Conservation (phyloP, 2,113 vertebrate species). For the Lepidothrix coronata region DNA sequence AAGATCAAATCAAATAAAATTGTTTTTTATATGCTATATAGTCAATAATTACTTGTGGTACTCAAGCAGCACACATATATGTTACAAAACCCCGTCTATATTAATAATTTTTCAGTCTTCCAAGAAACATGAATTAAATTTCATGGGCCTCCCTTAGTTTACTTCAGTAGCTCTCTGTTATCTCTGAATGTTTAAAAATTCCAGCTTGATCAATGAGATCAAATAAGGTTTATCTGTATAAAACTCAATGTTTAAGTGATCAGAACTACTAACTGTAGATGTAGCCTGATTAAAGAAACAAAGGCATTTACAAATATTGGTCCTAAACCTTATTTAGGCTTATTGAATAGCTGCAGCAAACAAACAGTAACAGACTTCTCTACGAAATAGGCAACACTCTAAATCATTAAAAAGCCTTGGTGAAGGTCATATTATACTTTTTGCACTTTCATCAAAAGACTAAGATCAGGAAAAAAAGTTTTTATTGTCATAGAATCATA, state of each 20-base stretch:
- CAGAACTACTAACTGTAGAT: not conserved
- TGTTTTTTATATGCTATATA: not conserved
- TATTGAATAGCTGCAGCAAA: not conserved
- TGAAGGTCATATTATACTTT: not conserved
- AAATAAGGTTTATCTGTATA: not conserved
- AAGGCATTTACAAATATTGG: not conserved
- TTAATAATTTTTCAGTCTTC: not conserved
- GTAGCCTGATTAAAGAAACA: not conserved
- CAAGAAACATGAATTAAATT: not conserved
- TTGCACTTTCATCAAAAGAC: not conserved
- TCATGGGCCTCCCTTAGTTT: not conserved
- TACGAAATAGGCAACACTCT: not conserved
- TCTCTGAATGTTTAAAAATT: not conserved
- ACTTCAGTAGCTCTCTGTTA: not conserved
- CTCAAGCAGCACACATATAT: not conserved
- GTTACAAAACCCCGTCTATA: not conserved
- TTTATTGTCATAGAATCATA: not conserved
- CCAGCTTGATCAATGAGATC: not conserved
- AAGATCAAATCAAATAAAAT: not conserved
- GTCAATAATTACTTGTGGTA: not conserved
- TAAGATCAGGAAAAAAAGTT: not conserved
- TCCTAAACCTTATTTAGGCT: not conserved
- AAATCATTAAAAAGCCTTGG: not conserved
- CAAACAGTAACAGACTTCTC: not conserved
- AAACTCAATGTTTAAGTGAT: not conserved